These are phyloP conservation scores for Jacana jacana DNA, from an alignment of 2,113 vertebrate genomes.

Conservation along the genomic window DNA sequence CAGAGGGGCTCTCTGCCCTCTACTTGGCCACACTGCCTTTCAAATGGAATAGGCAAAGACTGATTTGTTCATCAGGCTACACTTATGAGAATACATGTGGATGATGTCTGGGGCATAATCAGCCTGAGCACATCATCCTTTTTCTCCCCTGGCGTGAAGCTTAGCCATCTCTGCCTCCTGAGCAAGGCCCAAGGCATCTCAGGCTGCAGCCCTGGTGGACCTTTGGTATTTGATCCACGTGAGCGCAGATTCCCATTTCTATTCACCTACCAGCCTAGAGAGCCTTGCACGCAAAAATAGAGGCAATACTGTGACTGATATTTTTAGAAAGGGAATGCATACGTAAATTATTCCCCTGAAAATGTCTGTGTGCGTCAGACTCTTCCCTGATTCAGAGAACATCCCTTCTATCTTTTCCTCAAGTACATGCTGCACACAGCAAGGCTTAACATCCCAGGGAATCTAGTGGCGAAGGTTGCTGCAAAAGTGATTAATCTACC, in stretches of 20 bases:
- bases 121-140: background rate
- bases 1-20: background rate
- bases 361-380: constrained; percentile 62
- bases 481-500: constrained; percentile 62
- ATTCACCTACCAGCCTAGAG: background rate
- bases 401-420: constrained; percentile 61
- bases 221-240: background rate
- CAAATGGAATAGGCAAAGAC: background rate
- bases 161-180: background rate
- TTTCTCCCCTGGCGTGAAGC: background rate
- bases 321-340: constrained; percentile 68
- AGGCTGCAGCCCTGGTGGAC: background rate
- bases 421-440: background rate
- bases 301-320: constrained; percentile 41
- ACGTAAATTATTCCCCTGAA: constrained; percentile 65
- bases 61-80: background rate
- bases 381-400: constrained; percentile 55
- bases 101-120: background rate
- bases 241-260: background rate
- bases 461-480: background rate
- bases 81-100: fast-evolving
- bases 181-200: background rate
- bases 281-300: constrained; percentile 24
- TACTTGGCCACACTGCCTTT: background rate
- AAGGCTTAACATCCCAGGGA: constrained; percentile 5